Evolutionary conservation across 2,113 vertebrate species (phyloP).

Genomic region (Platichthys stellatus): DNA sequence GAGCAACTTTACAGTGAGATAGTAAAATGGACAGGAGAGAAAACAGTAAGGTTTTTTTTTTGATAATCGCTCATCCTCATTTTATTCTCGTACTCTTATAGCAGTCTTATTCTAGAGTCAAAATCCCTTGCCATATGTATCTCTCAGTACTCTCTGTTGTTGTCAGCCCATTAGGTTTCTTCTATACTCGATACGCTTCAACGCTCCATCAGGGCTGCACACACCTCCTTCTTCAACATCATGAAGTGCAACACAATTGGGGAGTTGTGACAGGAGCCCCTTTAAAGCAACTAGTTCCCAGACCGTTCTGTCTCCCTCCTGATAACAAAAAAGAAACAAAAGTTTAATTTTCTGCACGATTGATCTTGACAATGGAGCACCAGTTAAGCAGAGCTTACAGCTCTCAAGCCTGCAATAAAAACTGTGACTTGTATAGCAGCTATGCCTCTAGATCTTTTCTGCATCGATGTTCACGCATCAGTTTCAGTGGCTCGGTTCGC

Average conservation of each 20-base stretch:
- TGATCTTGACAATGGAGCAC: constrained; percentile 28
- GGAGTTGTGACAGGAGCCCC: constrained; percentile 15
- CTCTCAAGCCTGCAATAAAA: constrained; percentile 17
- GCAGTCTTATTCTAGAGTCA: background rate
- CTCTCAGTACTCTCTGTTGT: background rate
- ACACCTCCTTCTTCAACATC: background rate
- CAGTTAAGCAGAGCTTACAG: constrained; percentile 28
- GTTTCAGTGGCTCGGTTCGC: background rate
- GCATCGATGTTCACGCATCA: background rate
- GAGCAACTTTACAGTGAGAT: constrained; percentile 2
- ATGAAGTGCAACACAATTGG: background rate
- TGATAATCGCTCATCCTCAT: background rate
- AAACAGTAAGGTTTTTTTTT: background rate
- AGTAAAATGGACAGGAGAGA: constrained; percentile 1
- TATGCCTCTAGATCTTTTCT: constrained; percentile 2
- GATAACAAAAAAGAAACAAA: constrained; percentile 47
- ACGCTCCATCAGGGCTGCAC: background rate
- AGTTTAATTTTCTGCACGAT: constrained; percentile 53
- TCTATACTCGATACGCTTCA: background rate
- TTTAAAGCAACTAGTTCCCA: constrained; percentile 22
- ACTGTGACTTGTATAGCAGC: constrained; percentile 7
- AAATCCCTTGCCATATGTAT: background rate
- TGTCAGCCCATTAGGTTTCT: background rate
- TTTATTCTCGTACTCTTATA: background rate
- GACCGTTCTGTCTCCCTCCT: background rate